Evolutionary conservation across 2,888 invertebrate species (phyloP), one percentile per base, ranked within the genome.

Genomic region (Netelia melanura): DNA sequence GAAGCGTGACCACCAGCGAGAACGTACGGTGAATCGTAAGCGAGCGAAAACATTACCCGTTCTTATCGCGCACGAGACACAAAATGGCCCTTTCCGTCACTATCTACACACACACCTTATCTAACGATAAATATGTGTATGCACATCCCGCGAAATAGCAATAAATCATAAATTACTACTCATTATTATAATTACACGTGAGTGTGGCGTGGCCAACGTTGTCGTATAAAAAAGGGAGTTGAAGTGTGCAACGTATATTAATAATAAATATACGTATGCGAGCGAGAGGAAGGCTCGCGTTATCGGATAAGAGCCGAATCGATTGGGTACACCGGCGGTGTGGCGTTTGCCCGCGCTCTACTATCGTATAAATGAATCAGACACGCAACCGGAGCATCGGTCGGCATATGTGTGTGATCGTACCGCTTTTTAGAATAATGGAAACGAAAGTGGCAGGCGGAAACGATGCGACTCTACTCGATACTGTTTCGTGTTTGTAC

Each of bases 151-250:
- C n/a, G 43, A 72, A 87, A 81, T 61, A 68, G 83, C 68, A 81
- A 89, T 91, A 90, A 91, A 91, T 91, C 90, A 91, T 91, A 88
- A 87, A 90, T 90, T 90, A 91, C 85, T 71, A 82, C 86, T 88
- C 88, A 91, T 91, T 91, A 91, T 87, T 87, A 91, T 91, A 91
- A 91, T 91, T 90, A 90, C 89, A 90, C 89, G 88, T 90, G 90
- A 91, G 88, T 89, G 82, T 72, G 38, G 79, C 80, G 74, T 70
- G 61, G 67, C 76, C 5, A 5, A 1, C 54, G 68, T 23, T 58
- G 72, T 61, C 61, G 75, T 62, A 54, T 52, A 70, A 67, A 56
- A 70, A 81, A 74, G 64, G 48, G 61, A 65, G 65, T 8, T 38
- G 43, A 17, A 44, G 25, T 38, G 23, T 17, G 23, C 70, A 21